Conservation (phyloP, 2,797 vertebrate species). For the Sebastes hopkinsi region DNA sequence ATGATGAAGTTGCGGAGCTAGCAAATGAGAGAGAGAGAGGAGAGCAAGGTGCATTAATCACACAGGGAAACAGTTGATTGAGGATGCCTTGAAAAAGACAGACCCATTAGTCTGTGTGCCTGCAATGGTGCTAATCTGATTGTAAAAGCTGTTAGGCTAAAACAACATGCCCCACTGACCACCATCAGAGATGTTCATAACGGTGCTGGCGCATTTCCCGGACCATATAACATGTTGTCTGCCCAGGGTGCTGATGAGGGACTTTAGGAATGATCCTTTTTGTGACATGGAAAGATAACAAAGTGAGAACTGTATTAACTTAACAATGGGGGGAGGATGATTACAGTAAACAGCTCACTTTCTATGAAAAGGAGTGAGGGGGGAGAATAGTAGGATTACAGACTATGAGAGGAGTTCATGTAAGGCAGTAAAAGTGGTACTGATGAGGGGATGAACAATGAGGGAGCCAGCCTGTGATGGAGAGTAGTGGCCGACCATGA, state of each 20-base stretch:
- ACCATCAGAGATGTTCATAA: conserved; percentile 56
- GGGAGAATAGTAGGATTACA: conserved; percentile 52
- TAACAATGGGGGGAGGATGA: conserved; percentile 21
- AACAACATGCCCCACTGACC: conserved; percentile 70
- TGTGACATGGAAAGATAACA: conserved; percentile 4
- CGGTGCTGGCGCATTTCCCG: conserved; percentile 29
- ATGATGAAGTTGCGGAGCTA: conserved; percentile 80
- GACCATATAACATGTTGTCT: conserved; percentile 17
- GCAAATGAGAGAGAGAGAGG: conserved; percentile 64
- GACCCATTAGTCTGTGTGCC: conserved; percentile 74
- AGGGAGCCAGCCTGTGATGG: conserved; percentile 61
- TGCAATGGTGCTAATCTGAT: conserved; percentile 79
- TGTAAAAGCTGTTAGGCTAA: conserved; percentile 78
- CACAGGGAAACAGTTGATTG: conserved; percentile 80
- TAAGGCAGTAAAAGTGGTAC: conserved; percentile 68
- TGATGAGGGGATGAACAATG: conserved; percentile 72
- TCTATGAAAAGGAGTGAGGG: conserved; percentile 24
- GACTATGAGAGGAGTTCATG: conserved; percentile 67
- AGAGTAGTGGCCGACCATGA: conserved; percentile 64
- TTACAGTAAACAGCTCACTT: conserved; percentile 31
- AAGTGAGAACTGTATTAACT: conserved; percentile 8
- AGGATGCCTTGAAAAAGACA: conserved; percentile 77
- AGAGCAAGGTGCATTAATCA: conserved; percentile 78
- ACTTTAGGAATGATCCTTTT: conserved; percentile 26
- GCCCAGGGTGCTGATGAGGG: neutral